A percentile compares a stretch with the other conserved stretches of the same genome.
phyloP scores from a whole-genome alignment of 1,140 invertebrate species.

The Hycleus cichorii region DNA sequence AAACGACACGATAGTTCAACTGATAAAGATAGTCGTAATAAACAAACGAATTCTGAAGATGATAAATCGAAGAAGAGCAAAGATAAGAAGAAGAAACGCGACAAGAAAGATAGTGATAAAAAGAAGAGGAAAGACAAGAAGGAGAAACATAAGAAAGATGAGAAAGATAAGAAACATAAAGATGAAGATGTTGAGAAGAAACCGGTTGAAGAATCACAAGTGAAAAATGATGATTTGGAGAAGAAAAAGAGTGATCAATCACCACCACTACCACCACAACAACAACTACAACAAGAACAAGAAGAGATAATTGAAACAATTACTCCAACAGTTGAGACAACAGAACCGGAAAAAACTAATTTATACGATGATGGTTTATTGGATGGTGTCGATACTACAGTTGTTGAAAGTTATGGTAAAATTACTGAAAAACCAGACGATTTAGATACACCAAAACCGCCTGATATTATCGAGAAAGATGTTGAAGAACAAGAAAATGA shows the following conservation, averaged over 20 bases:
- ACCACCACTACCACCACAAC: neutral
- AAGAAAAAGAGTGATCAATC: too few relatives aligned
- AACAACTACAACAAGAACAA: neutral
- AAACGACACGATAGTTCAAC: conserved; percentile 18
- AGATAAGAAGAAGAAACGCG: conserved; percentile 49
- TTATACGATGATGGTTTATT: conserved; percentile 38
- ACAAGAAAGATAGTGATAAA: conserved; percentile 48
- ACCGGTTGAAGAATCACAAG: conserved; percentile 22
- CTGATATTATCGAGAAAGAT: conserved; percentile 25
- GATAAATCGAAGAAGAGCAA: conserved; percentile 46
- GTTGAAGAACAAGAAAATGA: conserved; percentile 34
- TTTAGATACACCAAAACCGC: neutral
- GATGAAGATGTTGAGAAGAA: conserved; percentile 45
- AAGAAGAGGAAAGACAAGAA: conserved; percentile 46
- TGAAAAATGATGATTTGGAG: neutral
- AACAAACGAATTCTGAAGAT: conserved; percentile 39
- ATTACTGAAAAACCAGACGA: conserved; percentile 15
- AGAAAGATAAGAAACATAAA: conserved; percentile 42
- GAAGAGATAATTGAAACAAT: neutral
- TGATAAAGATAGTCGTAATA: conserved; percentile 42
- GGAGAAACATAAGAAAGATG: conserved; percentile 46
- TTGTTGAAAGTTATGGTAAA: conserved; percentile 35
- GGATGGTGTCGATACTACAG: conserved; percentile 32
- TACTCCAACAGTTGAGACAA: neutral
- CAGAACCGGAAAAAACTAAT: conserved; percentile 21